Percentiles rank a stretch among this genome's conserved stretches.
Evolutionary conservation across 2,797 vertebrate genomes (phyloP).

Genomic region (Sebastes steindachneri): DNA sequence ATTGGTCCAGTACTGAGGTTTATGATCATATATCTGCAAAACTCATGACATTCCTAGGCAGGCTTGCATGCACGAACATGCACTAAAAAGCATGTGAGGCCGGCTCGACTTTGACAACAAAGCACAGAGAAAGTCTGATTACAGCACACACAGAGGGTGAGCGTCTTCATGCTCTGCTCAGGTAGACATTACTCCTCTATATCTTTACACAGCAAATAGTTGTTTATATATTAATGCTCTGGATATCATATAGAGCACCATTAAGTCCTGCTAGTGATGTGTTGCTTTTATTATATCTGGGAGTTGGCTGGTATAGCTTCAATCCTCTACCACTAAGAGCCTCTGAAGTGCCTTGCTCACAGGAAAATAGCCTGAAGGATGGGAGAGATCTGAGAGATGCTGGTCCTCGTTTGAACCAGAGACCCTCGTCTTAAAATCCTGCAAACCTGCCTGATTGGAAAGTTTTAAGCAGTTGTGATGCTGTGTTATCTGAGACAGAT

Average conservation of each 20-base stretch:
- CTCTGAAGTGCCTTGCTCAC: neutral
- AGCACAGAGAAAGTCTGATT: neutral
- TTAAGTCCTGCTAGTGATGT: neutral
- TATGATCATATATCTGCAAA: neutral
- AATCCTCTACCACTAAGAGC: neutral
- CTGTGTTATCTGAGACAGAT: slow-evolving; percentile 40
- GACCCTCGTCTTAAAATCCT: neutral
- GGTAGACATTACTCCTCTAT: neutral
- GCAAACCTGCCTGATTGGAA: slow-evolving; percentile 29
- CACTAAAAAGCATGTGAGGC: too few relatives aligned
- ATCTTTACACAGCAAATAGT: neutral
- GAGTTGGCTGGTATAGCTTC: neutral
- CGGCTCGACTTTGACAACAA: neutral
- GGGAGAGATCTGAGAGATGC: neutral
- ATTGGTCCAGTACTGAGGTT: neutral
- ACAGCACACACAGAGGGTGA: accelerated
- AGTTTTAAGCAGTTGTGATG: neutral
- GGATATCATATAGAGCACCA: neutral
- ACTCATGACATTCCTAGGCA: neutral
- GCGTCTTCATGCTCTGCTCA: accelerated
- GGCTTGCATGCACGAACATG: neutral
- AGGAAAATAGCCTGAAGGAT: neutral
- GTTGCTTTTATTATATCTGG: neutral
- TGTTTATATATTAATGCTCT: neutral
- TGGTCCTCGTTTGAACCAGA: neutral